Evolutionary conservation across 2,888 invertebrate species (phyloP).

Genomic region (Muscina levida): DNA sequence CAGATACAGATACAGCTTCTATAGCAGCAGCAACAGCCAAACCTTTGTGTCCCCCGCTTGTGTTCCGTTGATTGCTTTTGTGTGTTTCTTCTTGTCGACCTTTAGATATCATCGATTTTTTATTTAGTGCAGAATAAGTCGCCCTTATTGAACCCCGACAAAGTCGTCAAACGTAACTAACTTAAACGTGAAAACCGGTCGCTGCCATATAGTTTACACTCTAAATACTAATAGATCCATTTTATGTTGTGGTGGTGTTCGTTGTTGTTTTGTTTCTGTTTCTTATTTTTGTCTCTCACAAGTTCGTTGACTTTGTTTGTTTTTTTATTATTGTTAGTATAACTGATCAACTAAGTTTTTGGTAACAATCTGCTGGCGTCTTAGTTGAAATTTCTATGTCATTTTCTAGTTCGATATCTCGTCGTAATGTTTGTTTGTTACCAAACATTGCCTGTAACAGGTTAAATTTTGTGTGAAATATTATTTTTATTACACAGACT

Average conservation of each 20-base stretch:
- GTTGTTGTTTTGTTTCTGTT: slow-evolving; percentile 8
- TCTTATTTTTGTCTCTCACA: not conserved
- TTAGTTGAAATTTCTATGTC: not conserved
- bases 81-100: slow-evolving; percentile 10
- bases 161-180: not conserved
- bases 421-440: no score
- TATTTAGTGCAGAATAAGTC: slow-evolving; percentile 48
- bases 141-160: not conserved
- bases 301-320: not conserved
- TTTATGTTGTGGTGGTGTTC: no score
- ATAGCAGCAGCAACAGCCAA: not conserved
- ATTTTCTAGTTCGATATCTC: no score
- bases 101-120: slow-evolving; percentile 32
- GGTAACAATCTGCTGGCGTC: not conserved
- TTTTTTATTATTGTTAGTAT: not conserved
- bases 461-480: no score
- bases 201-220: slow-evolving; percentile 3
- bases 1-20: not conserved
- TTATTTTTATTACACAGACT: no score
- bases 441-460: no score
- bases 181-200: not conserved
- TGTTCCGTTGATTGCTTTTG: not conserved
- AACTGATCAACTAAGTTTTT: not conserved
- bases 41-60: not conserved
- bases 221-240: slow-evolving; percentile 23